Evolutionary conservation across 2,888 invertebrate genomes (phyloP), one percentile per base, ranked within the genome.

Genomic region (Acanthacorydalis orientalis): DNA sequence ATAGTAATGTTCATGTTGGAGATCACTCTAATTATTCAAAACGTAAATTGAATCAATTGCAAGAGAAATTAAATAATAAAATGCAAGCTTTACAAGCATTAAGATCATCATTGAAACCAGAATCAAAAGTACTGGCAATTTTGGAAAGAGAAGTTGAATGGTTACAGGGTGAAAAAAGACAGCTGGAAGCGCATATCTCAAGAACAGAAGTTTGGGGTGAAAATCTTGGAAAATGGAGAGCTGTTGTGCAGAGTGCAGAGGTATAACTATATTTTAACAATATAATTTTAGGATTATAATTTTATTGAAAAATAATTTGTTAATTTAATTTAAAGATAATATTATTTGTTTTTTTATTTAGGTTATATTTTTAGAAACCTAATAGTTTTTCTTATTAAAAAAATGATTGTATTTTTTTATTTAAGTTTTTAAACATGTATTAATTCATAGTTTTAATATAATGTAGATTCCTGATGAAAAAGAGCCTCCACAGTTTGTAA

Each of bases 161-260:
- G 68, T 66, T 92, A 46, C 81, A 83, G 52, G 80, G 80, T 3
- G 89, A 90, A 59, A 82, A 83, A 59, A 69, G 83, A 52, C 78
- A 86, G 53, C 65, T 90, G 38, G 89, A 91, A 61, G 83, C 85
- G 0, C 90, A 92, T 65, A 70, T 91, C 46, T 76, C 80, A 12
- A 73, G 90, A 38, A 91, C 91, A 0, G 88, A 90, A 66, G 78
- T 83, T 44, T 92, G 92, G 92, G 84, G 86, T 0, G 88, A 89
- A 55, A 86, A 91, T 62, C 69, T 91, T 53, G 90, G 91, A 16
- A 75, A 77, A 53, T 92, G 92, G 92, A 76, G 83, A 50, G 89
- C 89, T 7, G 78, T 80, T 39, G 83, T 91, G 23, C 84, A 86
- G 61, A 83, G 81, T 59, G 84, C 84, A 7, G 86, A 88, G 69